phyloP scores from a whole-genome alignment of 2,888 invertebrate species.

The Cantharis rufa region DNA sequence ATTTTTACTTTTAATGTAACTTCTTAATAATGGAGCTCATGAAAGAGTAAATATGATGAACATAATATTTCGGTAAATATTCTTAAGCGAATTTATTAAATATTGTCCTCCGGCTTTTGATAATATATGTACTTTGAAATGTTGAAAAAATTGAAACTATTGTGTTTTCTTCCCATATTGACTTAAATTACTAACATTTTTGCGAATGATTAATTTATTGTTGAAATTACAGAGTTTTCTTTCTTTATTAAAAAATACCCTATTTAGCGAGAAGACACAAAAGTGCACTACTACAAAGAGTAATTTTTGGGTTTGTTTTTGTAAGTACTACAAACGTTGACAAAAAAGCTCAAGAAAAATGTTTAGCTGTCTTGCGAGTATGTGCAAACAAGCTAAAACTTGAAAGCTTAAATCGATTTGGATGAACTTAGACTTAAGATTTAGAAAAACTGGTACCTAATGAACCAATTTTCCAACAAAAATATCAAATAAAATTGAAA shows the following conservation, averaged over 20 bases:
- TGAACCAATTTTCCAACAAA: background rate
- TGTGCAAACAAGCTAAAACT: background rate
- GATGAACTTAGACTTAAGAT: background rate
- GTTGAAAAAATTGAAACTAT: background rate
- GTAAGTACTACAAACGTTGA: background rate
- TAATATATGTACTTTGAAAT: too few species aligned
- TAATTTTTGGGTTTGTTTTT: background rate
- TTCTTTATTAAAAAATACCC: background rate
- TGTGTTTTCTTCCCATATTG: background rate
- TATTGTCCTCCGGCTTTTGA: background rate
- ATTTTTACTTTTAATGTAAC: too few species aligned
- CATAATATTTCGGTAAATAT: too few species aligned
- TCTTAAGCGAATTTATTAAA: background rate
- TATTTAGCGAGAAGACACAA: background rate
- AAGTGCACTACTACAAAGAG: background rate
- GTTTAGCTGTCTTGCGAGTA: background rate
- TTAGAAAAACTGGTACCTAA: background rate
- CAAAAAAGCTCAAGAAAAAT: background rate
- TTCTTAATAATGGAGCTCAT: too few species aligned
- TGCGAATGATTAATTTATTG: background rate
- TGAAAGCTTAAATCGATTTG: background rate
- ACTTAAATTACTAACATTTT: background rate
- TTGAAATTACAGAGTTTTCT: background rate
- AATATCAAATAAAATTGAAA: constrained; percentile 1
- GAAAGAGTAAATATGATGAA: too few species aligned